Conservation (phyloP, 2,797 vertebrate genomes). For the Cyprinella venusta region DNA sequence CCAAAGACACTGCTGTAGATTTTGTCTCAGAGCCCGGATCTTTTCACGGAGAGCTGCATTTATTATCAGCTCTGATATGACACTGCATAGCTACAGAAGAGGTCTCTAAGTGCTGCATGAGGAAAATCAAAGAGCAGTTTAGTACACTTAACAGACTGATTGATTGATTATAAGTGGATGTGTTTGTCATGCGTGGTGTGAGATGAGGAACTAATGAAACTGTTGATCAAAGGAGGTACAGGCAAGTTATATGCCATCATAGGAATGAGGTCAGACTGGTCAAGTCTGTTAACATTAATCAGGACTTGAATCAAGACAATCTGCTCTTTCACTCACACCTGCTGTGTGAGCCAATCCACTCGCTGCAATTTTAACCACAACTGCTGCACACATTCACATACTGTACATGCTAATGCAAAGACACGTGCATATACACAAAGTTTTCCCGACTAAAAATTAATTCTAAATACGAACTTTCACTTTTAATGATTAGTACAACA, state of each 20-base stretch:
- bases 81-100: background rate
- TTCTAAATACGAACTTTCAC: background rate
- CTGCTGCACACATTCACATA: background rate
- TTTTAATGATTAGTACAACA: background rate
- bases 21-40: conserved; percentile 1
- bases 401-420: conserved; percentile 6
- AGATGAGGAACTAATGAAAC: background rate
- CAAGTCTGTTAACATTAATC: background rate
- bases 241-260: background rate
- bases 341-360: background rate
- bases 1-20: conserved; percentile 21
- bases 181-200: background rate
- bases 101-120: background rate
- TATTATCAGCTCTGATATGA: conserved; percentile 21
- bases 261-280: conserved; percentile 3
- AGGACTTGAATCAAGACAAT: conserved; percentile 16
- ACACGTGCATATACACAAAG: background rate
- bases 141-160: background rate
- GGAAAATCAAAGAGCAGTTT: conserved; percentile 16
- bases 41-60: conserved; percentile 19
- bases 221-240: background rate
- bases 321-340: background rate
- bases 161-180: background rate
- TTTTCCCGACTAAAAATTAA: background rate
- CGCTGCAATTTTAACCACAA: background rate